Evolutionary conservation across 2,113 vertebrate genomes (phyloP).

Genomic region (Epinephelus fuscoguttatus): DNA sequence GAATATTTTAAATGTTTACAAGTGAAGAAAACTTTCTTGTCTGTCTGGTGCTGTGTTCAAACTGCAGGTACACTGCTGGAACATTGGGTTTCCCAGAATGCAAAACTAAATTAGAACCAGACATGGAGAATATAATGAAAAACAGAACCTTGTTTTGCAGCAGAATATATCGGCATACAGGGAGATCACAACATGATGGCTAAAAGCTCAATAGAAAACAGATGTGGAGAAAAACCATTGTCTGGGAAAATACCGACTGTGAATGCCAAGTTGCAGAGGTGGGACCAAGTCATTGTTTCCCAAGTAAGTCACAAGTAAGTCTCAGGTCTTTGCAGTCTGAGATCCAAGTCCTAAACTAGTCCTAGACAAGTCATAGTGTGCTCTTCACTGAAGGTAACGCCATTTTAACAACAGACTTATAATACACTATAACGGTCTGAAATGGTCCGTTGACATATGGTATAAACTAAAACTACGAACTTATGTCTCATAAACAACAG

Average conservation of each 20-base stretch:
- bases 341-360: no score
- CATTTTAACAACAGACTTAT: no score
- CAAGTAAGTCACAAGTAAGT: no score
- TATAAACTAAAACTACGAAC: no score
- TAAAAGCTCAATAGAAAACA: slow-evolving; percentile 45
- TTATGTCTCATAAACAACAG: no score
- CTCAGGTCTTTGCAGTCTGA: no score
- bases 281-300: no score
- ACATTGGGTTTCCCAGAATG: slow-evolving; percentile 9
- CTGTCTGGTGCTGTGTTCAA: slow-evolving; percentile 1
- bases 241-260: slow-evolving; percentile 25
- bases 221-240: slow-evolving; percentile 13
- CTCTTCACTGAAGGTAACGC: no score
- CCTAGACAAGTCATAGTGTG: no score
- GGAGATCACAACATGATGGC: slow-evolving; percentile 27
- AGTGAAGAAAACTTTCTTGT: neutral
- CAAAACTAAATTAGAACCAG: slow-evolving; percentile 1
- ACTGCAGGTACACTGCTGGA: slow-evolving; percentile 7
- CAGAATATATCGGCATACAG: slow-evolving; percentile 40
- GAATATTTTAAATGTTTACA: slow-evolving; percentile 2
- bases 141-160: slow-evolving; percentile 25
- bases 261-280: neutral
- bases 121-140: slow-evolving; percentile 1
- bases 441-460: no score
- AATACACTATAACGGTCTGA: no score